Evolutionary conservation across 2,797 vertebrate genomes (phyloP).

Genomic region (Pseudochirops cupreus): DNA sequence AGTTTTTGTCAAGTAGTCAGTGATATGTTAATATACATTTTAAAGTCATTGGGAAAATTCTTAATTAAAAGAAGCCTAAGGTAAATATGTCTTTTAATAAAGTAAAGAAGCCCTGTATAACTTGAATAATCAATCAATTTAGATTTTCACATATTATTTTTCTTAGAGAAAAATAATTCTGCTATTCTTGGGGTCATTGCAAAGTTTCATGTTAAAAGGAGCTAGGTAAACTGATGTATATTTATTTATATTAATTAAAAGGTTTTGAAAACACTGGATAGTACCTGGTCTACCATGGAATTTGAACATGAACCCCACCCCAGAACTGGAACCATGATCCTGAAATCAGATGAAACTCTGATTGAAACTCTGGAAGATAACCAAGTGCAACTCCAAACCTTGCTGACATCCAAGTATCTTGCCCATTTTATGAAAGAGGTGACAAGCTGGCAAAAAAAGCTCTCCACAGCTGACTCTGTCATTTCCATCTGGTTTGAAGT

Average conservation of each 20-base stretch:
- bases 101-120: background rate
- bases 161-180: background rate
- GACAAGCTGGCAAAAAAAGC: conserved; percentile 85
- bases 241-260: background rate
- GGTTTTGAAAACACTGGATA: conserved; percentile 83
- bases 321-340: conserved; percentile 81
- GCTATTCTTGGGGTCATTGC: background rate
- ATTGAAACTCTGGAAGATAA: conserved; percentile 86
- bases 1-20: background rate
- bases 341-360: conserved; percentile 81
- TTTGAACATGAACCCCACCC: conserved; percentile 82
- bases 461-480: conserved; percentile 81
- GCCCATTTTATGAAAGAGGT: conserved; percentile 85
- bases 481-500: conserved; percentile 87
- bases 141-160: background rate
- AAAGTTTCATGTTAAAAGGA: accelerated
- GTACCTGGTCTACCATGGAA: conserved; percentile 82
- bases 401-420: conserved; percentile 86
- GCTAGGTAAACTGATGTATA: accelerated
- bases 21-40: background rate
- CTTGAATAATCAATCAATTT: background rate
- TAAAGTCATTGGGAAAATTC: background rate
- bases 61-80: background rate
- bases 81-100: background rate
- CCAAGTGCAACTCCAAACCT: conserved; percentile 87